Base-by-base conservation (phyloP, 2,888 invertebrate genomes). In the Orthonevra nobilis region DNA sequence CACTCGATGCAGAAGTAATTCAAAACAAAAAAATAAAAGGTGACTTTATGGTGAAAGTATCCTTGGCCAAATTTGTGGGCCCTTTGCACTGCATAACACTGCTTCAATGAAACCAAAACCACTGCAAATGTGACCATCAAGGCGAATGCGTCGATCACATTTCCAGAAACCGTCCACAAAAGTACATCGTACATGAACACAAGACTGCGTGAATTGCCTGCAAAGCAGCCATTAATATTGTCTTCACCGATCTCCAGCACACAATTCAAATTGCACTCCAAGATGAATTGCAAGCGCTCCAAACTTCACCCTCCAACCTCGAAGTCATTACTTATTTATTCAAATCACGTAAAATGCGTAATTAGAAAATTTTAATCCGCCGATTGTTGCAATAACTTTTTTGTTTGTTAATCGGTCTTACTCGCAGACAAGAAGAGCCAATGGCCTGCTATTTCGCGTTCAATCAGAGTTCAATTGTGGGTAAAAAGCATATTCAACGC, bases 221-320 rank as follows among this genome's bases (percentile, higher is more conserved):
- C 50, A 23, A 68, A 72, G 17, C 28, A 23, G 52, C 36, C 38
- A 10, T 12, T 38, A 44, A 40, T 5, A 23, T 52, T 52, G 44
- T 56, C 23, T 48, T 60, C 42, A 12, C 40, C 38, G 36, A 9
- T 23, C 54, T 68, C 38, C 34, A 68, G 23, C 52, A 30, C 23
- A 66, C 30, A 38, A 38, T 17, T 60, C 7, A 52, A 44, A 54
- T 38, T 46, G 46, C 66, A 60, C 12, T 19, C 14, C 36, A 46
- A 68, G 6, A 68, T 23, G 40, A 60, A 68, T 68, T 52, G 54
- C 44, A 34, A 60, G 58, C 30, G n/a, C n/a, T n/a, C n/a, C n/a
- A n/a, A n/a, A 52, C 44, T 60, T 60, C 52, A 60, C 50, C 42
- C 17, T 15, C 38, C 44, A 66, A 38, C 73, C 73, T 68, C 73